Evolutionary conservation across 2,113 vertebrate species (phyloP), one percentile per base, ranked within the genome.

Genomic region (Redunca redunca): DNA sequence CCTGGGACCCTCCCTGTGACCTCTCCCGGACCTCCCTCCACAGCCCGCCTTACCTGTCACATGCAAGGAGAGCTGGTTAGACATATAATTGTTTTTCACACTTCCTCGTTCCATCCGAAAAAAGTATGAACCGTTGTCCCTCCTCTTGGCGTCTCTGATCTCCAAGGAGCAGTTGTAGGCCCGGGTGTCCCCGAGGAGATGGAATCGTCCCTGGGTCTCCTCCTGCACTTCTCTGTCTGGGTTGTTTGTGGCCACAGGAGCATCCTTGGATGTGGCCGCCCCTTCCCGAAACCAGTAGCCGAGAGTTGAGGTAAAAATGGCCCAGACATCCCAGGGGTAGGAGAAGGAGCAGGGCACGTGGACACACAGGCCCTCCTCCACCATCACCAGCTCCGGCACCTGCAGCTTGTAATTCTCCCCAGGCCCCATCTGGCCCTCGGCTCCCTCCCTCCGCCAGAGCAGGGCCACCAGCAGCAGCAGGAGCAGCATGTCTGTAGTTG

Each of bases 231-330:
- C 2, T 0, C 0, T 0, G 0, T 0, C 0, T 15, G 21, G 30
- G 5, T 86, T 0, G 48, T 55, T 95, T 26, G 95, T 97, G 48
- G 97, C 97, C 71, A 97, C 91, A 0, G 50, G 62, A 30, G 0
- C 1, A 4, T 43, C 77, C 0, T 0, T 0, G 1, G 0, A 0
- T 7, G 0, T 0, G 0, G 0, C 0, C 0, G 8, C 2, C 5
- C n/a, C 46, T 52, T 62, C 25, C 53, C 3, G 50, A 71, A 86
- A 93, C 53, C 81, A 90, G 23, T 7, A 94, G 40, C 60, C 60
- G 0, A 48, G 12, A 50, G 50, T 40, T 8, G 60, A 7, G 40
- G 15, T 8, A 57, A 7, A 93, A 5, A 7, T 1, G 2, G 4
- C 11, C 36, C 36, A 46, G 6, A 1, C 1, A 0, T 2, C 3